Base-by-base conservation (phyloP, 2,113 vertebrate species). In the Limnothrissa miodon region DNA sequence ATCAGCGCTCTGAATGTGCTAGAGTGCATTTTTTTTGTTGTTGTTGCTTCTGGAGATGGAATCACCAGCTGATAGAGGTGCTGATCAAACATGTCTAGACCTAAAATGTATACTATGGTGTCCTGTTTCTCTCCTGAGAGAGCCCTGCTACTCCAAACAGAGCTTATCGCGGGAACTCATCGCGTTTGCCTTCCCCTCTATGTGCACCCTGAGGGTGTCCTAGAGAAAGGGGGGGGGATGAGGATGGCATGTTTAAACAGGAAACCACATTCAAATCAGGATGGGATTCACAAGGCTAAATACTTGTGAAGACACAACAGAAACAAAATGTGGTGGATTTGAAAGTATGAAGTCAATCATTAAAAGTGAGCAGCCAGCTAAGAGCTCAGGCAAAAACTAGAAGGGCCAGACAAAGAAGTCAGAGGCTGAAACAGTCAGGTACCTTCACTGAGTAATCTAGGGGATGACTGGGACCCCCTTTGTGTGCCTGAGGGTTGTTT, bases 151-250 rank as follows among this genome's bases (percentile, higher is more conserved):
- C 91, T 90, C 89, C 87, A 93, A 92, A 89, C 92, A 87, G 84
- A 90, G 90, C 91, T 93, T 92, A 94, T 93, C 94, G 90, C 87
- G 45, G 66, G 81, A 0, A 85, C 87, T 89, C 78, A 94, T 93
- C 92, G 90, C 89, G 91, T 91, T 92, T 92, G 92, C 93, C 88
- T 92, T 91, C 90, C 86, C 86, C 56, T 81, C 83, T 87, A n/a
- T n/a, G 87, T 66, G 80, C 91, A 92, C 88, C 90, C 87, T 79
- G 88, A 86, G 89, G 90, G 90, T 1, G 25, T 10, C 23, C n/a
- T 29, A 89, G 85, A 83, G 29, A 86, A n/a, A n/a, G n/a, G 85
- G 87, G 81, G 42, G 62, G 62, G 11, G 17, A 29, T 10, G 13
- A 29, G 29, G 90, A 82, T 89, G 91, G 84, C 92, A 87, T 92